Percentiles rank a stretch among this genome's conserved stretches.
Evolutionary conservation across 2,888 invertebrate genomes (phyloP).

Genomic region (Chrysolina americana): DNA sequence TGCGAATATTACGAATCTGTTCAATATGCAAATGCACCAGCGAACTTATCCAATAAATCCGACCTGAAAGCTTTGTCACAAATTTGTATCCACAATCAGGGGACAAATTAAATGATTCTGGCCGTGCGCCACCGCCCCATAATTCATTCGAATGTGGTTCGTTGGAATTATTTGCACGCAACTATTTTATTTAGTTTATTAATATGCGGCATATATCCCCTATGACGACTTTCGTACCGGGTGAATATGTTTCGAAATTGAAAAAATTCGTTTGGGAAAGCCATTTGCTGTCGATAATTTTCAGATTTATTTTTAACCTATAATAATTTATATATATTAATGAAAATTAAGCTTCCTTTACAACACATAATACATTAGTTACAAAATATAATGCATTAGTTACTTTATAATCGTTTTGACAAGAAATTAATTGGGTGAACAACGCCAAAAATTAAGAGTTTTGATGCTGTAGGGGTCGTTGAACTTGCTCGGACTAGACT

Average conservation of each 20-base stretch:
- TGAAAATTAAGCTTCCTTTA: too few relatives aligned
- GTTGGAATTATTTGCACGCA: conserved; percentile 38
- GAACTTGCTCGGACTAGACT: too few relatives aligned
- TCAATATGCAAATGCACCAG: conserved; percentile 45
- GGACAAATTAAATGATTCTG: conserved; percentile 46
- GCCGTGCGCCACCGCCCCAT: conserved; percentile 34
- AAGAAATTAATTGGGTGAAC: too few relatives aligned
- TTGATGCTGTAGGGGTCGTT: too few relatives aligned
- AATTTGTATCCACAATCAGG: conserved; percentile 46
- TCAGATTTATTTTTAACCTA: too few relatives aligned
- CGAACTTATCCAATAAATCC: conserved; percentile 46
- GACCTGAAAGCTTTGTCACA: conserved; percentile 42
- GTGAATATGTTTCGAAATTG: background rate
- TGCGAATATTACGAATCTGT: conserved; percentile 29
- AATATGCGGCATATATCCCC: conserved; percentile 10
- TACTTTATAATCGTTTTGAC: too few relatives aligned
- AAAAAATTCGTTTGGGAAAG: too few relatives aligned
- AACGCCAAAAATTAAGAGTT: too few relatives aligned
- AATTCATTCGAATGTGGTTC: conserved; percentile 37
- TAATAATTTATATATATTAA: too few relatives aligned
- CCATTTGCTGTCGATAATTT: too few relatives aligned
- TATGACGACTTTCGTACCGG: background rate
- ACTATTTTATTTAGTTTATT: conserved; percentile 21
- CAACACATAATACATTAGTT: too few relatives aligned
- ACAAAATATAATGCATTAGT: too few relatives aligned